phyloP scores from a whole-genome alignment of 2,888 invertebrate species.

The Serripes groenlandicus region DNA sequence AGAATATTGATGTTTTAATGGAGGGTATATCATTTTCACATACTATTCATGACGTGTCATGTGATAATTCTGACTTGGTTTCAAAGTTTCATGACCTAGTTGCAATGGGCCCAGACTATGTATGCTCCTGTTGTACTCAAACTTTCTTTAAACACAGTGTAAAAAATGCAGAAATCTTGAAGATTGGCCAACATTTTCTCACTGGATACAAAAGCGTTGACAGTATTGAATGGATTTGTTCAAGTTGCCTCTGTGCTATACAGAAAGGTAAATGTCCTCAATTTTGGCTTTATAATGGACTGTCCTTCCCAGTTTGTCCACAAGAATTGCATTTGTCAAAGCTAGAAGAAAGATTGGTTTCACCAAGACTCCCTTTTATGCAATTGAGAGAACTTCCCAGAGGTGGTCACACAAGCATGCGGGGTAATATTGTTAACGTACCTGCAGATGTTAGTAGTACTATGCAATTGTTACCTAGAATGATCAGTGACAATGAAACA shows the following conservation, averaged over 20 bases:
- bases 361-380: constrained; percentile 84
- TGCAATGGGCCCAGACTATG: constrained; percentile 26
- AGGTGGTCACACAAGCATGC: constrained; percentile 67
- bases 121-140: constrained; percentile 30
- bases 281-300: constrained; percentile 42
- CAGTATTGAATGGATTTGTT: constrained; percentile 40
- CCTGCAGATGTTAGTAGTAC: constrained; percentile 65
- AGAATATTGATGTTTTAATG: no score
- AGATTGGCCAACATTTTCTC: no score
- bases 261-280: constrained; percentile 47
- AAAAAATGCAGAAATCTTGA: no score
- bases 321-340: constrained; percentile 49
- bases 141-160: constrained; percentile 35
- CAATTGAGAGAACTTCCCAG: constrained; percentile 80
- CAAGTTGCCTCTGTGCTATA: constrained; percentile 30
- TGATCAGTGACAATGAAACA: constrained; percentile 60
- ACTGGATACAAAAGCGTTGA: constrained; percentile 5
- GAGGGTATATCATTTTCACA: no score
- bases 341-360: constrained; percentile 83
- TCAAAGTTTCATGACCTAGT: constrained; percentile 14
- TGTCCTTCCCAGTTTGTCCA: constrained; percentile 49
- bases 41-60: no score
- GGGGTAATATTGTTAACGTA: constrained; percentile 69
- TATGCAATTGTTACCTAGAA: constrained; percentile 7
- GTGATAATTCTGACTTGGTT: no score